Conservation (phyloP, 2,888 invertebrate species). For the Hirtodrosophila cameraria region DNA sequence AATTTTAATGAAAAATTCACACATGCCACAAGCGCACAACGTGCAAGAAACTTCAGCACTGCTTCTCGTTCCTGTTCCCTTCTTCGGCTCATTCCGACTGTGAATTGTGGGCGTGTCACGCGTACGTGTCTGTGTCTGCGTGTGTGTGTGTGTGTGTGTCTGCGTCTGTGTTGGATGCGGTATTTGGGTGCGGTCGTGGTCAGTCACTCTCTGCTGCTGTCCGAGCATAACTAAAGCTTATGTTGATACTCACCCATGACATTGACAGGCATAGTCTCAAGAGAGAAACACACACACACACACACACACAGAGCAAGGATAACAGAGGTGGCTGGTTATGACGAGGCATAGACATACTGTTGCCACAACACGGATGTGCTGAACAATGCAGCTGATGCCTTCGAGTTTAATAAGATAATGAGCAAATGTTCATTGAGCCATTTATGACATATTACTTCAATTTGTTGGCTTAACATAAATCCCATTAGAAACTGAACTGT, state of each 20-base stretch:
- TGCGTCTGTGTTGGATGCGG: constrained; percentile 52
- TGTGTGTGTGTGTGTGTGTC: constrained; percentile 54
- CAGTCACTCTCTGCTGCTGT: constrained; percentile 42
- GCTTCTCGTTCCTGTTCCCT: background rate
- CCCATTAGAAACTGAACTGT: constrained; percentile 9
- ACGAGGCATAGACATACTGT: constrained; percentile 34
- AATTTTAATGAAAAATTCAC: constrained; percentile 81
- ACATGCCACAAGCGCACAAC: constrained; percentile 76
- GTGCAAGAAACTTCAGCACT: constrained; percentile 50
- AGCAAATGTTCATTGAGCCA: constrained; percentile 49
- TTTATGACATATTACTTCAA: constrained; percentile 50
- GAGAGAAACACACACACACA: constrained; percentile 16
- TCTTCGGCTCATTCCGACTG: too few relatives aligned
- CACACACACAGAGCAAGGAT: constrained; percentile 8
- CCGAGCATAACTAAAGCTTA: constrained; percentile 45
- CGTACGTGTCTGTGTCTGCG: constrained; percentile 52
- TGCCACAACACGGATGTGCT: constrained; percentile 28
- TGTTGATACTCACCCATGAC: constrained; percentile 41
- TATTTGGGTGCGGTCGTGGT: constrained; percentile 71
- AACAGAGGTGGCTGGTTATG: constrained; percentile 49
- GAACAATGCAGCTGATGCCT: constrained; percentile 21
- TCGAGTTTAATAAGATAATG: constrained; percentile 45
- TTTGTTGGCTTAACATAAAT: constrained; percentile 26
- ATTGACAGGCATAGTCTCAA: constrained; percentile 68
- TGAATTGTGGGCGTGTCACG: constrained; percentile 47